Conservation (phyloP, 2,113 vertebrate species). For the Syngnathoides biaculeatus region DNA sequence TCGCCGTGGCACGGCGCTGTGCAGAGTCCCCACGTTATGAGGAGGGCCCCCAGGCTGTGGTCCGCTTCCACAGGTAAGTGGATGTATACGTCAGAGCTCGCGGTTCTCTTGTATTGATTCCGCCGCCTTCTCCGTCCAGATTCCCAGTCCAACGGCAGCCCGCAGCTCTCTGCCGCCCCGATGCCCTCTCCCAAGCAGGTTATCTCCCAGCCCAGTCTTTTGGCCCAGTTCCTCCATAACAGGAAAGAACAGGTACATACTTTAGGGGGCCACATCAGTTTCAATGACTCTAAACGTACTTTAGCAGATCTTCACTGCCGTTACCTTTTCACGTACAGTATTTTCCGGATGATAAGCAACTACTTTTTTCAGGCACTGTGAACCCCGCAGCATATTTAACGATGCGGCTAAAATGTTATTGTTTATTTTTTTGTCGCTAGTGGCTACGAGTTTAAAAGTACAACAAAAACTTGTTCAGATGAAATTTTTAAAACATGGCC, state of each 20-base stretch:
- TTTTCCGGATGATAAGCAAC: too few relatives aligned
- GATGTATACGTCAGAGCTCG: not conserved
- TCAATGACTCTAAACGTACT: too few relatives aligned
- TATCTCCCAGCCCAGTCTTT: slow-evolving; percentile 64
- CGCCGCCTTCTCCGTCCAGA: slow-evolving; percentile 42
- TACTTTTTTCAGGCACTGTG: too few relatives aligned
- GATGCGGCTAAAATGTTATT: too few relatives aligned
- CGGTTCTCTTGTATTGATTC: not conserved
- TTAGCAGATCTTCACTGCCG: too few relatives aligned
- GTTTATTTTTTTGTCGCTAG: too few relatives aligned
- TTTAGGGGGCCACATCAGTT: not conserved
- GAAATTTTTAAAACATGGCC: too few relatives aligned
- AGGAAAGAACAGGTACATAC: slow-evolving; percentile 85
- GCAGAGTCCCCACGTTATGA: slow-evolving; percentile 78
- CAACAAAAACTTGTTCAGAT: too few relatives aligned
- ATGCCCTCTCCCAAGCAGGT: slow-evolving; percentile 44
- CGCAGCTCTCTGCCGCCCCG: slow-evolving; percentile 36
- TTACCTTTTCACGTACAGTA: too few relatives aligned
- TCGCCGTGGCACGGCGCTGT: slow-evolving; percentile 77
- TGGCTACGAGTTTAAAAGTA: too few relatives aligned
- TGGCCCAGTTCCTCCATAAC: slow-evolving; percentile 81
- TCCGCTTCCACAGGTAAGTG: slow-evolving; percentile 78
- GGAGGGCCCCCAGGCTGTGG: slow-evolving; percentile 87
- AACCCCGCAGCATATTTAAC: too few relatives aligned
- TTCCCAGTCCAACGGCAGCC: slow-evolving; percentile 58